Percentiles rank a stretch among this genome's conserved stretches.
phyloP scores from a whole-genome alignment of 2,113 vertebrate genomes.

The Gila orcuttii region DNA sequence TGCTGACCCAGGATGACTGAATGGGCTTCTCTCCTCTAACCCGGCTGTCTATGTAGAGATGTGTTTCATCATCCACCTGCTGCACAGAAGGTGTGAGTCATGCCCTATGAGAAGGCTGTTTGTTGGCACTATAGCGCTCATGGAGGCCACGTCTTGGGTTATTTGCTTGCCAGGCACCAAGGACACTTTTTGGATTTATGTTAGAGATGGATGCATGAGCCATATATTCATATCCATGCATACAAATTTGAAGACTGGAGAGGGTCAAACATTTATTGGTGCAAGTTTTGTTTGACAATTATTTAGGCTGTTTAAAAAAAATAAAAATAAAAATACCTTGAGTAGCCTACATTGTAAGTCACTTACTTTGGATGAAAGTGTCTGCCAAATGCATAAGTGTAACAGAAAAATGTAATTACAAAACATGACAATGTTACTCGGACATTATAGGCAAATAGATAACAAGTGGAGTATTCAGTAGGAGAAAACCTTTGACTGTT shows the following conservation, averaged over 20 bases:
- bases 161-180: slow-evolving; percentile 7
- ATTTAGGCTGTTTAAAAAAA: background rate
- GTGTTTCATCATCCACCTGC: slow-evolving; percentile 3
- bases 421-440: background rate
- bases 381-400: background rate
- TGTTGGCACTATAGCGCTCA: slow-evolving; percentile 24
- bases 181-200: background rate
- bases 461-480: too few species aligned
- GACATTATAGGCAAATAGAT: too few species aligned
- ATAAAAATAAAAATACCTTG: rapidly evolving
- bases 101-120: background rate
- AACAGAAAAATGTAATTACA: background rate
- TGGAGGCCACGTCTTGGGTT: background rate
- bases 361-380: too few species aligned
- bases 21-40: background rate
- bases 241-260: background rate
- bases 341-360: background rate
- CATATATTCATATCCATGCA: background rate
- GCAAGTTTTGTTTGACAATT: background rate
- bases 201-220: background rate
- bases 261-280: background rate
- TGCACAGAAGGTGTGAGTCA: background rate
- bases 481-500: too few species aligned
- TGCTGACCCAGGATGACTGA: slow-evolving; percentile 4
- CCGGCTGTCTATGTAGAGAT: background rate